Base-by-base conservation (phyloP, 2,888 invertebrate genomes). In the Plebejus argus region DNA sequence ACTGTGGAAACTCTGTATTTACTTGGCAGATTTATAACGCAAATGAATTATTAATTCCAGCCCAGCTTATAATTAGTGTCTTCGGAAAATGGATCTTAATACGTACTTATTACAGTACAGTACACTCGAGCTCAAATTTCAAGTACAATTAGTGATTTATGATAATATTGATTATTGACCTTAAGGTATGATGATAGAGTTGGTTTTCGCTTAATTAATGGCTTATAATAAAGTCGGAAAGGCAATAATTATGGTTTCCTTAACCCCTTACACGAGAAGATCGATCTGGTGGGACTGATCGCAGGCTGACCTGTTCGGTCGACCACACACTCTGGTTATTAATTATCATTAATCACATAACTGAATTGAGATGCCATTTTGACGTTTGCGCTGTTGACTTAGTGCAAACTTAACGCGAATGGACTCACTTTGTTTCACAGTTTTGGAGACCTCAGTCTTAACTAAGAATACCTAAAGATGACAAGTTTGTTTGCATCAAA, bases 1-100 rank as follows among this genome's bases (percentile, higher is more conserved):
- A 70, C 70, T 23, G 53, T 18, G 53, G 8, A 35, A 6, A 70
- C 18, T 35, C 71, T 10, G 35, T 39, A 72, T 72, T 72, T 72
- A 72, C 72, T 72, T 72, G 72, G 12, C 72, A 72, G n/a, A 72
- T 72, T 72, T 72, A 72, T 72, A 20, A 45, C 49, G 3, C 39
- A 45, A 71, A 20, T 72, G 28, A 72, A 72, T 72, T 39, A 72
- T 49, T 49, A 39, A 45, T 71, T 10, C 35, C 39, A 23, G 20
- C 20, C 5, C 4, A 49, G 72, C 39, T 10, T 39, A 72, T 72
- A 39, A 45, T 72, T 45, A 15, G 28, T 61, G 61, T 1, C 35
- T 35, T 33, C 15, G n/a, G 70, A 70, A 35, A 70, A 23, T 12
- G 23, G 4, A 10, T 12, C 23, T 23, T 61, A 61, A 61, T 23